Evolutionary conservation across 2,888 invertebrate genomes (phyloP).

Genomic region (Falcaria lacertinaria): DNA sequence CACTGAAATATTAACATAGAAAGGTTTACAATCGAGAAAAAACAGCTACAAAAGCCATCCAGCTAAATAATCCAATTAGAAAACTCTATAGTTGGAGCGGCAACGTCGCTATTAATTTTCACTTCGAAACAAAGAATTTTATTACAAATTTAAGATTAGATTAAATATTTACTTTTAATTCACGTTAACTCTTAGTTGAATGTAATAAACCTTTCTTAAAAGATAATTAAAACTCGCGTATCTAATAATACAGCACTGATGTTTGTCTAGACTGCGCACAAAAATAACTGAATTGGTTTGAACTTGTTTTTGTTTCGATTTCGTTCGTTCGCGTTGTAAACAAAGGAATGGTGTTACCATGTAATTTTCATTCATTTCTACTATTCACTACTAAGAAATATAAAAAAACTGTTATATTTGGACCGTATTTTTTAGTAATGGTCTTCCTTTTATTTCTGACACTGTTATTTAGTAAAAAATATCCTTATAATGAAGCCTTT

Average conservation of each 20-base stretch:
- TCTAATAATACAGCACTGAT: constrained; percentile 8
- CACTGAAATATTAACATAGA: constrained; percentile 23
- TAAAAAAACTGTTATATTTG: no score
- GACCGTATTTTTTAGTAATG: no score
- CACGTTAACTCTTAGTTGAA: background rate
- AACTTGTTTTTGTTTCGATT: constrained; percentile 58
- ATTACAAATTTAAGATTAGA: constrained; percentile 6
- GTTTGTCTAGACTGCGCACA: constrained; percentile 27
- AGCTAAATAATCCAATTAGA: constrained; percentile 17
- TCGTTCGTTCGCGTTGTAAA: constrained; percentile 53
- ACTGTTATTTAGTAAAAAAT: no score
- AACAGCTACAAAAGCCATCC: constrained; percentile 4
- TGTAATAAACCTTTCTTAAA: background rate
- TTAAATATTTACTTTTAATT: background rate
- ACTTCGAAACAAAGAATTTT: constrained; percentile 50
- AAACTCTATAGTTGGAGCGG: constrained; percentile 50
- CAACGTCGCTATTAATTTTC: constrained; percentile 60
- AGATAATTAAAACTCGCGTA: background rate
- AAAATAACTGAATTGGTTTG: constrained; percentile 39
- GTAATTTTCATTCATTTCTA: constrained; percentile 17
- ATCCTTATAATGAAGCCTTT: no score
- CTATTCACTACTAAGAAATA: constrained; percentile 10
- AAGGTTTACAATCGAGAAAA: constrained; percentile 12
- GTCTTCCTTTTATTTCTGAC: no score
- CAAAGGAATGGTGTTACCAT: constrained; percentile 50